These are phyloP conservation scores for Hemaris fuciformis DNA, from an alignment of 2,888 invertebrate genomes.

Conservation along the genomic window DNA sequence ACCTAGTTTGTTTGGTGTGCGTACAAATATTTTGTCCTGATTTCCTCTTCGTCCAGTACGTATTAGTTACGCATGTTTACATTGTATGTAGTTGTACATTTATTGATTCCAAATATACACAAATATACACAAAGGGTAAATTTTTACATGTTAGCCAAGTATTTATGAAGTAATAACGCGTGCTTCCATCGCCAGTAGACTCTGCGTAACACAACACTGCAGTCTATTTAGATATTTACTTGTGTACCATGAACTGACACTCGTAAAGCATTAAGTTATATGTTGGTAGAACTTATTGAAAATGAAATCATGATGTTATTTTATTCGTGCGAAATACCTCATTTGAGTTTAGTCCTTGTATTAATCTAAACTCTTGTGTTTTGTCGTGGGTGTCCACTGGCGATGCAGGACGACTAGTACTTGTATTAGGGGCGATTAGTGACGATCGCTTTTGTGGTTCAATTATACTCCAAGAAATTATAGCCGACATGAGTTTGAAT, in stretches of 20 bases:
- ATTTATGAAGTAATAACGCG: slow-evolving; percentile 33
- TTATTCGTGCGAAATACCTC: neutral
- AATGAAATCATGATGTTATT: neutral
- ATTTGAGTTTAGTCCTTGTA: no score
- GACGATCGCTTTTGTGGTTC: neutral
- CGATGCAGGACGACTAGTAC: neutral
- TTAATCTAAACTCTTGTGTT: neutral
- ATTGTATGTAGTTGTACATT: slow-evolving; percentile 27
- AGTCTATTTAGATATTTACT: neutral
- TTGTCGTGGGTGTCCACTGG: neutral
- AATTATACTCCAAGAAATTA: neutral
- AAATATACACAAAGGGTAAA: slow-evolving; percentile 52
- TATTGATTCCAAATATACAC: slow-evolving; percentile 40
- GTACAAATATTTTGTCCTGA: slow-evolving; percentile 28
- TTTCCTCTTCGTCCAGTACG: slow-evolving; percentile 47
- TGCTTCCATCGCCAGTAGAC: neutral
- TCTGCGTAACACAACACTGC: neutral
- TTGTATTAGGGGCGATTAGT: neutral
- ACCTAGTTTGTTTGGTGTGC: slow-evolving; percentile 18
- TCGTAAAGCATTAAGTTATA: neutral
- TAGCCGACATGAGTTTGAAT: neutral
- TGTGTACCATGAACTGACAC: neutral
- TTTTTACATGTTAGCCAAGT: slow-evolving; percentile 47
- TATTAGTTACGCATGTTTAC: slow-evolving; percentile 26
- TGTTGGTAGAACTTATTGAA: neutral